Conservation (phyloP, 2,888 invertebrate genomes). For the Cheilosia variabilis region DNA sequence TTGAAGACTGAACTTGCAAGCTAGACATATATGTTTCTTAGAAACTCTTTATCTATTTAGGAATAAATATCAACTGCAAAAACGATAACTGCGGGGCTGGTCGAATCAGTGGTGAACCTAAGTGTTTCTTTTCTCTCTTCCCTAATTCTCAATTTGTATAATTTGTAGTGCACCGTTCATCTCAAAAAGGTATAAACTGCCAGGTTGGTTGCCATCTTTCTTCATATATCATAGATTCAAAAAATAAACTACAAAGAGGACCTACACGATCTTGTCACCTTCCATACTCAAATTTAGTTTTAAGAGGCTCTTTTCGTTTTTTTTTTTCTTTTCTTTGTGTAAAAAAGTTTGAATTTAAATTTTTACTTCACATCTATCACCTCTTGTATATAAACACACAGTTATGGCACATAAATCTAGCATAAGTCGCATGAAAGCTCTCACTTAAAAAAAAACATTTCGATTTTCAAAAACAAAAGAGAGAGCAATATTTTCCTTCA, state of each 20-base stretch:
- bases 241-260: neutral
- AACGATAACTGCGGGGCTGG: too few relatives aligned
- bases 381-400: conserved; percentile 18
- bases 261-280: neutral
- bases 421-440: conserved; percentile 16
- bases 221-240: neutral
- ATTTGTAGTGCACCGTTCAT: too few relatives aligned
- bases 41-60: too few relatives aligned
- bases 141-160: too few relatives aligned
- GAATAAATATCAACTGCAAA: too few relatives aligned
- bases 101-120: too few relatives aligned
- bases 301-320: neutral
- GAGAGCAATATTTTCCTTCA: conserved; percentile 23
- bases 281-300: neutral
- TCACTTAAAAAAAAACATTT: conserved; percentile 9
- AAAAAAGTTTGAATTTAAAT: neutral
- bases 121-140: too few relatives aligned
- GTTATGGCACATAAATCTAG: conserved; percentile 16
- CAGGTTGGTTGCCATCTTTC: too few relatives aligned
- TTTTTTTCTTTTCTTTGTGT: neutral
- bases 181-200: too few relatives aligned
- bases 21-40: too few relatives aligned
- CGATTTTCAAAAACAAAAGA: conserved; percentile 10
- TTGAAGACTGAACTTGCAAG: too few relatives aligned
- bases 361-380: conserved; percentile 15